Evolutionary conservation across 1,140 invertebrate genomes (phyloP).

Genomic region (Zaprionus vittiger): DNA sequence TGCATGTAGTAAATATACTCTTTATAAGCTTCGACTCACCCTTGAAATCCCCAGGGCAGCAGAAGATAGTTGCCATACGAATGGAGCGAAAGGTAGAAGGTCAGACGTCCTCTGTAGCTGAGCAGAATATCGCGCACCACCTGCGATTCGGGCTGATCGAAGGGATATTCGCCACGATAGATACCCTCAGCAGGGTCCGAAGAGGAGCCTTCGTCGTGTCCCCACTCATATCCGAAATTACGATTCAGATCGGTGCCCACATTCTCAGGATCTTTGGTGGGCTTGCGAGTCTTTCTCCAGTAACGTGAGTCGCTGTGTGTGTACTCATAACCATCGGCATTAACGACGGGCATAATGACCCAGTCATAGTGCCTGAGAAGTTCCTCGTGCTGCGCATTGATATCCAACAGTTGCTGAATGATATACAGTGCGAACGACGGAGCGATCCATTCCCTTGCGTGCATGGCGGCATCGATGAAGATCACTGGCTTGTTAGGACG

Average conservation of each 20-base stretch:
- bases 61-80: slow-evolving; percentile 88
- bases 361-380: slow-evolving; percentile 86
- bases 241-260: slow-evolving; percentile 88
- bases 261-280: slow-evolving; percentile 35
- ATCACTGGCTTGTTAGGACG: slow-evolving; percentile 85
- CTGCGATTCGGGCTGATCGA: slow-evolving; percentile 89
- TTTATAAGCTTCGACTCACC: slow-evolving; percentile 34
- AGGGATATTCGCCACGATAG: slow-evolving; percentile 88
- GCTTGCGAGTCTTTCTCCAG: slow-evolving; percentile 85
- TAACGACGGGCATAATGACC: slow-evolving; percentile 86
- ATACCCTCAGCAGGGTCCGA: slow-evolving; percentile 87
- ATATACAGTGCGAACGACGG: slow-evolving; percentile 88
- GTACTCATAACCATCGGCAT: slow-evolving; percentile 85
- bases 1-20: background rate
- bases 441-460: slow-evolving; percentile 90
- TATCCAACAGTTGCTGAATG: slow-evolving; percentile 86
- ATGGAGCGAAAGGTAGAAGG: slow-evolving; percentile 89
- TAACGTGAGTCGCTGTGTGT: slow-evolving; percentile 82
- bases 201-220: slow-evolving; percentile 87
- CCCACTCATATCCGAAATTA: slow-evolving; percentile 89
- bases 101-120: slow-evolving; percentile 85
- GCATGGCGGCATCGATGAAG: slow-evolving; percentile 86
- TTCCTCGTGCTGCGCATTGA: slow-evolving; percentile 83
- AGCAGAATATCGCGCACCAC: slow-evolving; percentile 84
- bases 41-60: slow-evolving; percentile 90